Evolutionary conservation across 1,140 invertebrate species (phyloP).

Genomic region (Orius insidiosus): DNA sequence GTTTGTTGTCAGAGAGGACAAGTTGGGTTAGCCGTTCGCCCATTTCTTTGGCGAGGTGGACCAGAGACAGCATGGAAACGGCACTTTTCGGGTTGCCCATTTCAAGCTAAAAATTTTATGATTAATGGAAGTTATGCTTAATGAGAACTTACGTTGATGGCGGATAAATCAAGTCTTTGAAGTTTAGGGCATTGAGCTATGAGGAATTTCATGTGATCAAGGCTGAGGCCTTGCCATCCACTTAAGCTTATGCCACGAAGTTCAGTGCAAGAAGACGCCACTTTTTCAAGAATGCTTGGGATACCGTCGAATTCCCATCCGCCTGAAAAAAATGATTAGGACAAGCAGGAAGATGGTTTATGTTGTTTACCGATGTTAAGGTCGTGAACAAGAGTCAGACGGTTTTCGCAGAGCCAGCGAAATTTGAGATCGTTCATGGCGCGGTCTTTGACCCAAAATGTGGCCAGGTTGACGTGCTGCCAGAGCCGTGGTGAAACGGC

Average conservation of each 20-base stretch:
- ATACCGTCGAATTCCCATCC: conserved; percentile 45
- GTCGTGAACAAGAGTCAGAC: conserved; percentile 48
- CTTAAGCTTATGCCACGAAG: conserved; percentile 48
- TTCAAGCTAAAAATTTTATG: conserved; percentile 26
- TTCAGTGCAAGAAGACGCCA: conserved; percentile 44
- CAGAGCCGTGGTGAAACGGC: conserved; percentile 48
- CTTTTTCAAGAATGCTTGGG: conserved; percentile 40
- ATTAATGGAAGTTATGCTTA: not conserved
- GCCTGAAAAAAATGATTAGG: conserved; percentile 27
- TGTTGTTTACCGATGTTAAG: conserved; percentile 61
- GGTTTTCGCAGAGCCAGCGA: conserved; percentile 55
- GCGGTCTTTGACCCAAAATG: conserved; percentile 49
- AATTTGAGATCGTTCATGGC: conserved; percentile 49
- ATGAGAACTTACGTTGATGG: conserved; percentile 32
- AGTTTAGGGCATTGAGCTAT: conserved; percentile 43
- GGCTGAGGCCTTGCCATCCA: conserved; percentile 52
- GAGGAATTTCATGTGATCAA: conserved; percentile 48
- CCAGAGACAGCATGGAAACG: conserved; percentile 29
- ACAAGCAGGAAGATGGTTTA: no score
- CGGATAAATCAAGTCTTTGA: conserved; percentile 51
- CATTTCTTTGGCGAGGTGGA: conserved; percentile 42
- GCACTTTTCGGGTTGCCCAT: conserved; percentile 26
- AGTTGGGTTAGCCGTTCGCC: conserved; percentile 53
- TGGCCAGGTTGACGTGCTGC: conserved; percentile 53
- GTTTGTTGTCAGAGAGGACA: conserved; percentile 57